Base-by-base conservation (phyloP, 2,888 invertebrate species). In the Thera britannica region DNA sequence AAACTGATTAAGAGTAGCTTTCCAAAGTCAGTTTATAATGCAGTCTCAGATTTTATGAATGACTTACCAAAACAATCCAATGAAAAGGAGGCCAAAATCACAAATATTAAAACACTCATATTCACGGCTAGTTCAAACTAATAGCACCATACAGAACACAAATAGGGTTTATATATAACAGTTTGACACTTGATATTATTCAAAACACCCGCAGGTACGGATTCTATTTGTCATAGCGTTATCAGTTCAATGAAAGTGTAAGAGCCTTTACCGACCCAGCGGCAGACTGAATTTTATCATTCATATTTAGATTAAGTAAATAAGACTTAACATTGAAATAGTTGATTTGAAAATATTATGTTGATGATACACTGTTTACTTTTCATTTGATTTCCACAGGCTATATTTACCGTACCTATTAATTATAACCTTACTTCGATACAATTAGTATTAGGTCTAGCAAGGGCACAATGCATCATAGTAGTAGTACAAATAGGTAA, bases 121-220 rank as follows among this genome's bases (percentile, higher is more conserved):
- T 54, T 65, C 56, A 60, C 63, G 48, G 38, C n/a, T 9, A 60
- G 9, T 8, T 48, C 2, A 36, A 46, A 68, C 68, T 68, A 55
- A 48, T 57, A 52, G 3, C 11, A 48, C 35, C 11, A 36, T n/a
- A 55, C 36, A 2, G 51, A 54, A 35, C 46, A 52, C 2, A 44
- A 59, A 55, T 38, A 61, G 57, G 49, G 63, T 63, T 62, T 70
- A 62, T 70, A 70, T 63, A 70, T 52, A 64, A 48, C 41, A 54
- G 52, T 63, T 61, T 49, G 46, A 35, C 52, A 63, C 76, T 79
- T 80, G 81, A 76, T 76, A 70, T 80, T 79, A 84, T 85, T 78
- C 79, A 80, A 79, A 86, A 74, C 74, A 86, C 87, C 87, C 87
- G 81, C 84, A 87, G 86, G 9, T 36, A 36, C 1, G 58, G 61